Percentiles rank a stretch among this genome's conserved stretches.
These are phyloP conservation scores for Eretmocerus hayati DNA, from an alignment of 2,888 invertebrate species.

Conservation along the genomic window DNA sequence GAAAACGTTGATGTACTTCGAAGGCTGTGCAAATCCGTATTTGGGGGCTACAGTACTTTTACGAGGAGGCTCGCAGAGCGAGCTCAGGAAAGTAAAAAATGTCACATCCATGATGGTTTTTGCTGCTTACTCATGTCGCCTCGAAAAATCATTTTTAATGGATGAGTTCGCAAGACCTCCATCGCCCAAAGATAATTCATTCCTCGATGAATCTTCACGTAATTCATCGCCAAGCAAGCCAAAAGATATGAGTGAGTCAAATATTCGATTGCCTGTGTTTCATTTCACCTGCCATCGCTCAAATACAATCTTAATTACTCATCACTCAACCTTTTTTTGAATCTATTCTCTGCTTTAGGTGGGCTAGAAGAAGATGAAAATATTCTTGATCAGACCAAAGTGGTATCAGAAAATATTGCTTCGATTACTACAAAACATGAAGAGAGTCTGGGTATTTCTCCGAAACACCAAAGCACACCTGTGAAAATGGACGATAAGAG, in stretches of 20 bases:
- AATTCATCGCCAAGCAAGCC: constrained; percentile 25
- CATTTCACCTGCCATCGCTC: too few species aligned
- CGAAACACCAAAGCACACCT: constrained; percentile 19
- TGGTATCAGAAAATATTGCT: not conserved
- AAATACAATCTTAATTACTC: too few species aligned
- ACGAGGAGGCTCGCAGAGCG: constrained; percentile 65
- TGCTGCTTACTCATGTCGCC: constrained; percentile 81
- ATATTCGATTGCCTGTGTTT: too few species aligned
- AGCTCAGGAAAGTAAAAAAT: constrained; percentile 74
- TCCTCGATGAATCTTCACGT: constrained; percentile 40
- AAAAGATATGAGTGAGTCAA: constrained; percentile 10
- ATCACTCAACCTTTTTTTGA: too few species aligned
- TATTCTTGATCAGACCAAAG: constrained; percentile 1
- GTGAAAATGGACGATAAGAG: constrained; percentile 20
- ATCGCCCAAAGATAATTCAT: constrained; percentile 50
- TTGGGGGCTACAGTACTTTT: constrained; percentile 83
- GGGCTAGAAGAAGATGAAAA: constrained; percentile 3
- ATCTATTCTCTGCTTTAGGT: not conserved
- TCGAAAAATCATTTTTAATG: constrained; percentile 85
- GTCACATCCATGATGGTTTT: constrained; percentile 76
- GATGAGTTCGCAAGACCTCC: constrained; percentile 79
- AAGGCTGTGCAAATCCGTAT: constrained; percentile 77
- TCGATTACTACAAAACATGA: not conserved
- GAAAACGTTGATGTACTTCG: constrained; percentile 91
- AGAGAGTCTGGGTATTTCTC: too few species aligned